Evolutionary conservation across 2,888 invertebrate species (phyloP).

Genomic region (Spicauda simplicius): DNA sequence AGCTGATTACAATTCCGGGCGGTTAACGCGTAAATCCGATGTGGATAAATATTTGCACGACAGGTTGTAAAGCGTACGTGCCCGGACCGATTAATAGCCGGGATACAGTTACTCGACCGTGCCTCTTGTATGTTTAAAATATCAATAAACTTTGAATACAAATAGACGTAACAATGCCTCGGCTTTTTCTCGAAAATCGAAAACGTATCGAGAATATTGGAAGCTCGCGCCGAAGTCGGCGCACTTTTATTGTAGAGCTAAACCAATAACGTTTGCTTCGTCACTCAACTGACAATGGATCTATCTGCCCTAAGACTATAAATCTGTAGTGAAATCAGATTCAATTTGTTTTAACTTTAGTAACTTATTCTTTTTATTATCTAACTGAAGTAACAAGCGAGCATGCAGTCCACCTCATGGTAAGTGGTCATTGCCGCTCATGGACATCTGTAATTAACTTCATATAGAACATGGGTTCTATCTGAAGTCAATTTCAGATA

Average conservation of each 20-base stretch:
- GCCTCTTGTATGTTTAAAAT: conserved; percentile 46
- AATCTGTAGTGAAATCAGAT: conserved; percentile 7
- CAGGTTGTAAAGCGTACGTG: conserved; percentile 80
- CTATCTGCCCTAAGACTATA: conserved; percentile 26
- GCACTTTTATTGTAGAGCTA: conserved; percentile 29
- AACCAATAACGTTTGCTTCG: conserved; percentile 32
- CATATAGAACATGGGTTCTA: no score
- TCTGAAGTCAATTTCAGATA: no score
- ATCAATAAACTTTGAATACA: conserved; percentile 43
- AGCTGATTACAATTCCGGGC: conserved; percentile 78
- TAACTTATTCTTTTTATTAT: neutral
- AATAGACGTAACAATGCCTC: conserved; percentile 29
- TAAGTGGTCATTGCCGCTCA: no score
- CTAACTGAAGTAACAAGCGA: no score
- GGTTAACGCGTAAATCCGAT: conserved; percentile 79
- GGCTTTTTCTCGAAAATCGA: conserved; percentile 26
- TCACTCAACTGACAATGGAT: conserved; percentile 30
- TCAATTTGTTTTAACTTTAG: neutral
- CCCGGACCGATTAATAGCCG: conserved; percentile 63
- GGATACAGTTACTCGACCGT: conserved; percentile 72
- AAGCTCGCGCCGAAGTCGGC: conserved; percentile 11
- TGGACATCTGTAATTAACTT: no score
- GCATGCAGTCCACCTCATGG: no score
- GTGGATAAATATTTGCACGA: conserved; percentile 83
- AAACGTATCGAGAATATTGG: conserved; percentile 28